Percentiles rank a stretch among this genome's conserved stretches.
Conservation (phyloP, 2,797 vertebrate genomes). For the Dromococcyx pavoninus region DNA sequence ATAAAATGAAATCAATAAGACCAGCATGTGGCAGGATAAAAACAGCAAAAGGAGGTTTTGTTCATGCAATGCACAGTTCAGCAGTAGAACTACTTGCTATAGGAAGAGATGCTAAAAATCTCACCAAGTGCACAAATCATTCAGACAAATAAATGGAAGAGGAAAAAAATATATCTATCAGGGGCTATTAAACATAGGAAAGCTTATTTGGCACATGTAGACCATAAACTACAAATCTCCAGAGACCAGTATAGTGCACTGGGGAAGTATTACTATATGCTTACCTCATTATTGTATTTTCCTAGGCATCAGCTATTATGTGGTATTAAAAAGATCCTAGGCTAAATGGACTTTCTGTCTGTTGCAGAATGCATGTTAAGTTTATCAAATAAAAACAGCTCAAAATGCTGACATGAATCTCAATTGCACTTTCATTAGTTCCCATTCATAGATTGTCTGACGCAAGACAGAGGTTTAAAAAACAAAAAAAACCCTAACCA, state of each 20-base stretch:
- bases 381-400: not conserved
- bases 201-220: not conserved
- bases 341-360: not conserved
- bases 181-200: slow-evolving; percentile 12
- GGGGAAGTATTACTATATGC: not conserved
- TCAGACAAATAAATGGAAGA: not conserved
- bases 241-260: not conserved
- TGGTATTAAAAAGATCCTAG: not conserved
- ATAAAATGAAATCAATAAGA: not conserved
- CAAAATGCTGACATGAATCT: not conserved
- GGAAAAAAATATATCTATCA: not conserved
- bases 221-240: not conserved
- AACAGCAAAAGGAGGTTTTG: not conserved
- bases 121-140: not conserved
- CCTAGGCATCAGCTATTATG: not conserved
- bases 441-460: not conserved
- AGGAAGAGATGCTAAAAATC: slow-evolving; percentile 1
- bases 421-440: not conserved
- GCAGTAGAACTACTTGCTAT: not conserved
- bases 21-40: not conserved
- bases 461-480: not conserved
- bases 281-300: not conserved
- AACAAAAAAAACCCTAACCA: not conserved
- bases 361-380: not conserved
- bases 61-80: not conserved